These are phyloP conservation scores for Pomatostomus ruficeps DNA, from an alignment of 2,113 vertebrate species.

Conservation along the genomic window DNA sequence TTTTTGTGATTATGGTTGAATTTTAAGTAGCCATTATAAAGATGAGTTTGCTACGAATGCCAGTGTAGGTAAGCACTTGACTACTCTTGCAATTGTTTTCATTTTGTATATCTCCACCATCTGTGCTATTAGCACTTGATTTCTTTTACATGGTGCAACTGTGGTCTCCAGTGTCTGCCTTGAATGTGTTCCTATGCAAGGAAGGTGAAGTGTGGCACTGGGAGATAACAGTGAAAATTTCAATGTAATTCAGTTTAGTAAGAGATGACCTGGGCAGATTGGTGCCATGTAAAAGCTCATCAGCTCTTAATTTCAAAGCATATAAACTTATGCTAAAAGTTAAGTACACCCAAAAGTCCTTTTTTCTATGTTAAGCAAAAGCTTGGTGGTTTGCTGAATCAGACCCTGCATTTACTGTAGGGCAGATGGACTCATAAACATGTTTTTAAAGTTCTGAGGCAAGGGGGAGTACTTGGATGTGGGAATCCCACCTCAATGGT, in stretches of 20 bases:
- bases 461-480: background rate
- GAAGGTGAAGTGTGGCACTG: background rate
- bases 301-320: background rate
- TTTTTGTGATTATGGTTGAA: background rate
- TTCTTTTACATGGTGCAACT: background rate
- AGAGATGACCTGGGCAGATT: background rate
- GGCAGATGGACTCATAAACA: conserved; percentile 18
- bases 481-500: background rate
- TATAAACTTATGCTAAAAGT: background rate
- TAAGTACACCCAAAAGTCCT: background rate
- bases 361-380: background rate
- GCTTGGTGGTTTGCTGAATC: background rate
- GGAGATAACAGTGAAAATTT: background rate
- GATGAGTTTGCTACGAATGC: background rate
- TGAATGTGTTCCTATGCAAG: background rate
- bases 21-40: background rate
- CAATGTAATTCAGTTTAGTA: background rate
- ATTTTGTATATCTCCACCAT: background rate
- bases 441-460: conserved; percentile 2
- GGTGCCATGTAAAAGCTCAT: background rate
- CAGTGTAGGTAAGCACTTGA: background rate
- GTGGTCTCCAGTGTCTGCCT: background rate
- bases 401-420: background rate
- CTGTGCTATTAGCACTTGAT: background rate
- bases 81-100: background rate